Base-by-base conservation (phyloP, 2,113 vertebrate species). In the Corynorhinus townsendii region DNA sequence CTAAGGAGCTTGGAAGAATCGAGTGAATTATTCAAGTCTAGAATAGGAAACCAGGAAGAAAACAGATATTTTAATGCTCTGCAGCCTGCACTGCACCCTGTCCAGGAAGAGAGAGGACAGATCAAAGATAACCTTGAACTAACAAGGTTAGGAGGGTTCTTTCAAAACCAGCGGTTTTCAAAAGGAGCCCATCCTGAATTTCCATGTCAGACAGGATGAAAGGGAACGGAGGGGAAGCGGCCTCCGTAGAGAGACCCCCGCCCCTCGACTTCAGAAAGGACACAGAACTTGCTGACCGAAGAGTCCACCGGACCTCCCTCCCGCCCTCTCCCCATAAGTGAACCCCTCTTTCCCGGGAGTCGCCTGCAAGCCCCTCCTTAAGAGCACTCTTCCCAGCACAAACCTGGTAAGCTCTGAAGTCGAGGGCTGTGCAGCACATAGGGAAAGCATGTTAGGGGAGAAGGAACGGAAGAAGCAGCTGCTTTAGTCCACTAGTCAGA, bases 11-110 rank as follows among this genome's bases (percentile, higher is more conserved):
- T 20, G 14, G 16, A 64, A 97, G 85, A 96, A 96, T 86, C 68
- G 90, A 91, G 86, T 94, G 64, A 97, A 93, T 95, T 93, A 96
- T 94, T 97, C 90, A 95, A 95, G 96, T 94, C 82, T 84, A 90
- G 87, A 68, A 95, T 97, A 97, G 56, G 72, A 97, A 94, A 93
- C 90, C 49, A 96, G 86, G 40, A 84, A 93, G 90, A 96, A 98
- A 96, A 96, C 35, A 83, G 97, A 59, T 97, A 93, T 94, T 97
- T 97, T 97, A 43, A 96, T 96, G 95, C 73, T 89, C 71, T 94
- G 35, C 59, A 49, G 80, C 28, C 76, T 90, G 77, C 33, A 96
- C 76, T 90, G 77, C 33, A 96, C 93, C 7, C 7, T 56, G 75
- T 64, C 76, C 76, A 73, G 86, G 95, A 89, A 95, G 0, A 87